A percentile compares a stretch with the other conserved stretches of the same genome.
phyloP scores from a whole-genome alignment of 2,797 vertebrate genomes.

The Spinibarbus caldwelli region DNA sequence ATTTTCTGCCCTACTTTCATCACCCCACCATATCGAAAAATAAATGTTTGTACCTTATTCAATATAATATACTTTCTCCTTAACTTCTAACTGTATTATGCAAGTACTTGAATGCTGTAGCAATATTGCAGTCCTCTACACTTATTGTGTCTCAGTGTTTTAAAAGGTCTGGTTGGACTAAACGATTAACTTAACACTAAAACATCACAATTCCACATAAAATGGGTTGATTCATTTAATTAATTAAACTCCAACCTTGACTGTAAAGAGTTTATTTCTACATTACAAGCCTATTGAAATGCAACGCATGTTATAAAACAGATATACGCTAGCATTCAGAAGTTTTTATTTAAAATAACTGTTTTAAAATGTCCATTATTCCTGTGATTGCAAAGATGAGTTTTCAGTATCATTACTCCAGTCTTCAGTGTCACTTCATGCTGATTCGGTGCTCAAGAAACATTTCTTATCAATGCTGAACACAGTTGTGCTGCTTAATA shows the following conservation, averaged over 20 bases:
- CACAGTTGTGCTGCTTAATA: background rate
- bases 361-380: background rate
- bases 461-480: background rate
- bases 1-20: slow-evolving; percentile 5
- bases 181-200: too few relatives aligned
- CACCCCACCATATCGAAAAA: background rate
- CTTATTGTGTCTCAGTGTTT: background rate
- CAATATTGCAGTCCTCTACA: background rate
- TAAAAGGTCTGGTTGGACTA: background rate
- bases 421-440: background rate
- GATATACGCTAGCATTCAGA: background rate
- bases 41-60: slow-evolving; percentile 17
- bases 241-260: background rate
- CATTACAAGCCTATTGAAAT: background rate
- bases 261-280: background rate
- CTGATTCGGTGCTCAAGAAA: background rate
- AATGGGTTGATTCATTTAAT: background rate
- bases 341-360: background rate
- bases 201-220: too few relatives aligned
- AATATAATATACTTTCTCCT: background rate
- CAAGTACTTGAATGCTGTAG: background rate
- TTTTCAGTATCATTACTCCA: background rate
- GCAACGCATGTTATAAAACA: too few relatives aligned
- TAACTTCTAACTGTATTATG: slow-evolving; percentile 6
- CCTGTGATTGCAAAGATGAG: background rate